Percentiles rank a stretch among this genome's conserved stretches.
phyloP scores from a whole-genome alignment of 2,888 invertebrate species.

The Pachymerium ferrugineum region DNA sequence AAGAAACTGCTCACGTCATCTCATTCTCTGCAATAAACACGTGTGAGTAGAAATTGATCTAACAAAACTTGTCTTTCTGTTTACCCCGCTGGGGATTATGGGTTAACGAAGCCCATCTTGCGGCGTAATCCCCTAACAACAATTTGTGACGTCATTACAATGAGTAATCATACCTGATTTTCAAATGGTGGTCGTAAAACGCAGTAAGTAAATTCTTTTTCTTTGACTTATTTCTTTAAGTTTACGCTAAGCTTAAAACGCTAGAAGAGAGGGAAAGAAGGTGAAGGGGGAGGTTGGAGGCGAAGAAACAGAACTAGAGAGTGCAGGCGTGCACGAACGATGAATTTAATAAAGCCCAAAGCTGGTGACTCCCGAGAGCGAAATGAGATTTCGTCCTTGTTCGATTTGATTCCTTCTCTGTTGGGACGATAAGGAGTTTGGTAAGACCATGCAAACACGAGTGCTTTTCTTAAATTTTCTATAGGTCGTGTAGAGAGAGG shows the following conservation, averaged over 20 bases:
- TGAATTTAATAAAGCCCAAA: constrained; percentile 23
- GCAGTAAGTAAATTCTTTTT: neutral
- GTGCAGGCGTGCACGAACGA: constrained; percentile 13
- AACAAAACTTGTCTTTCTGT: neutral
- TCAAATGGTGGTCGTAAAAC: neutral
- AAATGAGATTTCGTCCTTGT: constrained; percentile 25
- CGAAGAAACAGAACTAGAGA: neutral
- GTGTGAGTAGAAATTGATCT: constrained; percentile 11
- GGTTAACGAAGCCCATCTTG: neutral
- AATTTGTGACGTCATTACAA: neutral
- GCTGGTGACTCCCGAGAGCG: constrained; percentile 22
- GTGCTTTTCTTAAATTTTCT: neutral
- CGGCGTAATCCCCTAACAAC: neutral
- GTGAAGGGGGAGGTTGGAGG: neutral
- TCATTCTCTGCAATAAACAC: neutral
- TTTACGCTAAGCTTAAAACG: neutral
- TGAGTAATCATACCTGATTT: constrained; percentile 23
- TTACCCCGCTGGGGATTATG: neutral
- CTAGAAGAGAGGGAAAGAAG: neutral
- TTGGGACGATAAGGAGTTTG: constrained; percentile 19
- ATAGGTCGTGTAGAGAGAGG: too few species aligned
- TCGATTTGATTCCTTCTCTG: constrained; percentile 16
- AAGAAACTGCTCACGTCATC: constrained; percentile 14
- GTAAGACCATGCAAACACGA: neutral
- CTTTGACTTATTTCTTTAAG: constrained; percentile 7